Conservation (phyloP, 2,888 invertebrate species). For the Cryptosula pallasiana region DNA sequence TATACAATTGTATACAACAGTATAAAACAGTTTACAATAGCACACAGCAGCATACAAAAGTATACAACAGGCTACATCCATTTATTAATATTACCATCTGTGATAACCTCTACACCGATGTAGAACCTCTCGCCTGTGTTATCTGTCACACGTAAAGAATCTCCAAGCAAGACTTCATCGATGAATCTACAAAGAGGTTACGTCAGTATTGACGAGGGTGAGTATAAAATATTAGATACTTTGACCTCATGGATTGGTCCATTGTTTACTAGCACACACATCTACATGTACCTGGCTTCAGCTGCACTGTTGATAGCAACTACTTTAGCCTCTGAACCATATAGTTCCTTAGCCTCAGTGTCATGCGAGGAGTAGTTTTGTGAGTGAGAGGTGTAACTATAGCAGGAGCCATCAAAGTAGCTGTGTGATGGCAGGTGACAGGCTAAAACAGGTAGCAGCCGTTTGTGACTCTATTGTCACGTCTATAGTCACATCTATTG, state of each 20-base stretch:
- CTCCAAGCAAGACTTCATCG: neutral
- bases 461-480: too few relatives aligned
- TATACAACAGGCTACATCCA: too few relatives aligned
- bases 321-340: neutral
- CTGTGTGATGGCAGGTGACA: neutral
- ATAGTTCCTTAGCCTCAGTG: neutral
- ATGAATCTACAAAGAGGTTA: neutral
- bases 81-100: slow-evolving; percentile 10
- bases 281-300: neutral
- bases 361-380: neutral
- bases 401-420: slow-evolving; percentile 1
- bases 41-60: too few relatives aligned
- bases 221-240: neutral
- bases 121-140: neutral
- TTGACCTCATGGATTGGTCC: neutral
- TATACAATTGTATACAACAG: too few relatives aligned
- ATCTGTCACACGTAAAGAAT: neutral
- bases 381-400: neutral
- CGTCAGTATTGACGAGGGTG: neutral
- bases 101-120: neutral
- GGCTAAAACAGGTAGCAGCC: neutral
- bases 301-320: neutral
- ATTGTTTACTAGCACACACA: neutral
- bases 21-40: too few relatives aligned
- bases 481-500: too few relatives aligned